phyloP scores from a whole-genome alignment of 2,888 invertebrate genomes.

The Baronia brevicornis region DNA sequence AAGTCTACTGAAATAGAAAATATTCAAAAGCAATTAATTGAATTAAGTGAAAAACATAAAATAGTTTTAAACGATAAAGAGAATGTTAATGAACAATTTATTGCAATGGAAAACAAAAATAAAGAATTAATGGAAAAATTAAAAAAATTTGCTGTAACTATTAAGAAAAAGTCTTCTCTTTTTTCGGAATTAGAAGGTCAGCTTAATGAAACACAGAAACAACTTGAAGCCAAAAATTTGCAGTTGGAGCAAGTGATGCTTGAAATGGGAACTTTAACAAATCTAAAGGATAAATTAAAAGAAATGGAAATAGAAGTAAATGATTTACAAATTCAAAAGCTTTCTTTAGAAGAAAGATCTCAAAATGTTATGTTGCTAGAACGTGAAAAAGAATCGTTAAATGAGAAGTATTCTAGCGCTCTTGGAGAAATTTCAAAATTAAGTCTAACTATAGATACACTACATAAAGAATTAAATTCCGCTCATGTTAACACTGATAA shows the following conservation, averaged over 20 bases:
- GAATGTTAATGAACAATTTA: slow-evolving; percentile 45
- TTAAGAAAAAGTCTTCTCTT: slow-evolving; percentile 82
- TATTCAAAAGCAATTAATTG: slow-evolving; percentile 65
- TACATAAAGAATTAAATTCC: slow-evolving; percentile 39
- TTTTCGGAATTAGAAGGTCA: slow-evolving; percentile 80
- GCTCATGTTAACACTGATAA: slow-evolving; percentile 39
- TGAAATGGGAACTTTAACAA: slow-evolving; percentile 50
- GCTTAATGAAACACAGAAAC: slow-evolving; percentile 45
- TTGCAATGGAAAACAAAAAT: slow-evolving; percentile 75
- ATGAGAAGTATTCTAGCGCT: slow-evolving; percentile 33
- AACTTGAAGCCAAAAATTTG: slow-evolving; percentile 41
- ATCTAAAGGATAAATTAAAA: slow-evolving; percentile 53
- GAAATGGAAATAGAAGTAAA: slow-evolving; percentile 56
- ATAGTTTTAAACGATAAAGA: slow-evolving; percentile 51
- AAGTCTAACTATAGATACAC: slow-evolving; percentile 33
- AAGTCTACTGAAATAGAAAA: slow-evolving; percentile 62
- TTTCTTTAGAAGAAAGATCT: slow-evolving; percentile 39
- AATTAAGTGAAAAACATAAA: slow-evolving; percentile 52
- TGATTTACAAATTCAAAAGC: slow-evolving; percentile 42
- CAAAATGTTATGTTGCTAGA: slow-evolving; percentile 36
- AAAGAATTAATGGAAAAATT: slow-evolving; percentile 84
- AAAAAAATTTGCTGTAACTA: slow-evolving; percentile 84
- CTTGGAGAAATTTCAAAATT: slow-evolving; percentile 37
- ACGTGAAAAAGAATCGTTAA: slow-evolving; percentile 33
- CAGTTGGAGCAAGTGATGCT: slow-evolving; percentile 47